phyloP scores from a whole-genome alignment of 35 echinoderm and acorn worm genomes.

The Apostichopus japonicus region DNA sequence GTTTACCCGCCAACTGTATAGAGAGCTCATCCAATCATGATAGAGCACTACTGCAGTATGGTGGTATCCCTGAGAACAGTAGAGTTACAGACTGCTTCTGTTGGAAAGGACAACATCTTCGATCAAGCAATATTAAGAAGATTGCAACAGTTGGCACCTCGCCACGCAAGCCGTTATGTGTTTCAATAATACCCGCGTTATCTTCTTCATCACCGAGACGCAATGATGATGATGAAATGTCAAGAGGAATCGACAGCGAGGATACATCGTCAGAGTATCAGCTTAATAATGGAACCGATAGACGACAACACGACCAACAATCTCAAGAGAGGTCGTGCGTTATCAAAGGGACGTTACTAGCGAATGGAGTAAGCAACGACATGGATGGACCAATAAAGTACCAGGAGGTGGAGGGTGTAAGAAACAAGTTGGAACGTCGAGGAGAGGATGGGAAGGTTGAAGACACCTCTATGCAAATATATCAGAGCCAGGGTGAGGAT shows the following conservation, averaged over 20 bases:
- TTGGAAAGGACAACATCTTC: not conserved
- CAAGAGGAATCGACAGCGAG: no score
- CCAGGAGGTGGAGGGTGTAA: not conserved
- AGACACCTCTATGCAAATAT: not conserved
- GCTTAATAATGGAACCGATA: not conserved
- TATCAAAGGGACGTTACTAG: not conserved
- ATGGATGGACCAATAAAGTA: not conserved
- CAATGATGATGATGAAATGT: no score
- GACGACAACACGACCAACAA: not conserved
- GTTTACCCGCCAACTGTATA: not conserved
- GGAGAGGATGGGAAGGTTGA: not conserved
- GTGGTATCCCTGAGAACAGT: not conserved
- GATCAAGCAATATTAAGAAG: not conserved
- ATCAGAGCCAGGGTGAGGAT: not conserved
- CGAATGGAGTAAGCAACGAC: not conserved
- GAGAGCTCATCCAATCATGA: not conserved
- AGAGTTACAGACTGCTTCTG: not conserved
- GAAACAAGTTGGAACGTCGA: not conserved
- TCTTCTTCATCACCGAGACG: no score
- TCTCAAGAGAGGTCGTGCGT: not conserved
- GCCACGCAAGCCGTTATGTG: no score
- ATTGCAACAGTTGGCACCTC: not conserved
- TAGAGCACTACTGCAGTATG: not conserved
- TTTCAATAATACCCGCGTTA: no score
- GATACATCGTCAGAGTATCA: not conserved